phyloP scores from a whole-genome alignment of 2,888 invertebrate genomes.

The Griposia aprilina region DNA sequence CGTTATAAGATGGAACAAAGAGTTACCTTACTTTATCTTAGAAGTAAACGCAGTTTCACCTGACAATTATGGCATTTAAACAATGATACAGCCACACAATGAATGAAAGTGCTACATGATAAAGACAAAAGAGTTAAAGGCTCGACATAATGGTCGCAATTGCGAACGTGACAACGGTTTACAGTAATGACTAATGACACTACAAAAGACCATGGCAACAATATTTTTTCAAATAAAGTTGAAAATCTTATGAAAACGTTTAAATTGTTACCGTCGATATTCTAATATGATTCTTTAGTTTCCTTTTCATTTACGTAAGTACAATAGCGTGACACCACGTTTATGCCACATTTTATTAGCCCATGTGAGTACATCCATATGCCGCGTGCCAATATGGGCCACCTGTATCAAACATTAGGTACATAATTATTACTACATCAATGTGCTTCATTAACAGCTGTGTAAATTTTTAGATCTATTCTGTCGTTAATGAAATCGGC shows the following conservation, averaged over 20 bases:
- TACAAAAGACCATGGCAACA: constrained; percentile 31
- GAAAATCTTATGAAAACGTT: constrained; percentile 28
- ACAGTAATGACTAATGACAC: constrained; percentile 19
- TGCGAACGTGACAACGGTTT: constrained; percentile 30
- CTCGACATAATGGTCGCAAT: constrained; percentile 19
- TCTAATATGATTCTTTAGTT: constrained; percentile 34
- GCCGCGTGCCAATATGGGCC: constrained; percentile 68
- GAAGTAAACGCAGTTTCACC: constrained; percentile 54
- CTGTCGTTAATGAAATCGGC: constrained; percentile 65
- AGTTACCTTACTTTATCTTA: constrained; percentile 66
- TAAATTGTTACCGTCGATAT: constrained; percentile 30
- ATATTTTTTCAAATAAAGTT: constrained; percentile 35
- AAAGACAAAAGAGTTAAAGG: constrained; percentile 42
- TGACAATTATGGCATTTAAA: constrained; percentile 53
- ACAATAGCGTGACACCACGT: constrained; percentile 52
- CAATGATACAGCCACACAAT: constrained; percentile 52
- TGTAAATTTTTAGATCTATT: constrained; percentile 69
- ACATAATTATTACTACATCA: constrained; percentile 50
- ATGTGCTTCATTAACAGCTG: constrained; percentile 69
- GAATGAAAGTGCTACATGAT: constrained; percentile 50
- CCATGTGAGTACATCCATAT: constrained; percentile 29
- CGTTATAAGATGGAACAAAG: constrained; percentile 66
- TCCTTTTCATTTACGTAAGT: constrained; percentile 53
- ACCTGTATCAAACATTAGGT: constrained; percentile 70
- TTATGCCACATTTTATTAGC: constrained; percentile 63